Evolutionary conservation across 2,888 invertebrate genomes (phyloP), one percentile per base, ranked within the genome.

Genomic region (Polyploca ridens): DNA sequence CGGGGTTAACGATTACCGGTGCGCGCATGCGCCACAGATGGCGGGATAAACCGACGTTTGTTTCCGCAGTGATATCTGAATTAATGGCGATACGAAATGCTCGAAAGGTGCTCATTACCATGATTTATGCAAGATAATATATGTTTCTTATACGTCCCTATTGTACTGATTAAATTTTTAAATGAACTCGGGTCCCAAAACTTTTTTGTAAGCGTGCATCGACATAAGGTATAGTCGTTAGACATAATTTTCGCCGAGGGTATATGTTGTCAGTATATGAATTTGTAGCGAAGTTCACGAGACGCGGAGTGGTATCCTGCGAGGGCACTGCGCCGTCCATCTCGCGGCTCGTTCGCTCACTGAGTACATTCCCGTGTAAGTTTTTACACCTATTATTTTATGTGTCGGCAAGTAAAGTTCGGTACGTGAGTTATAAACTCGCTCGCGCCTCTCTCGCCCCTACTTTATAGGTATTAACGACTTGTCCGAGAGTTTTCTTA

Each of bases 401-500:
- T 94, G 93, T 94, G 93, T 94, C 93, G 92, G 93, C 93, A 88
- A 92, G 94, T 94, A 93, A 94, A 94, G 94, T 94, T 94, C 91
- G 93, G 93, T 93, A 94, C 94, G 94, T 94, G 94, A 94, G 94
- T 93, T 94, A 94, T 94, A 94, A 94, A 94, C 93, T 92, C 92
- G 90, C 91, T 89, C 91, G 93, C 91, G 93, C 91, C 93, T 91
- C 91, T 93, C 91, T 92, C 91, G 93, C 93, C 93, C 93, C 93
- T 94, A 93, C 94, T 94, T 94, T 94, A 94, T 94, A 94, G 93
- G 94, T 94, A 94, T 94, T 94, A 94, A 94, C 94, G 94, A 92
- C 94, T 93, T 94, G 94, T 94, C 94, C 93, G 90, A 94, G 94
- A 93, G 93, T 94, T 94, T 94, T 94, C 94, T 94, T 94, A 94